A percentile compares a stretch with the other conserved stretches of the same genome.
phyloP scores from a whole-genome alignment of 2,888 invertebrate genomes.

The Amphiduros pacificus region DNA sequence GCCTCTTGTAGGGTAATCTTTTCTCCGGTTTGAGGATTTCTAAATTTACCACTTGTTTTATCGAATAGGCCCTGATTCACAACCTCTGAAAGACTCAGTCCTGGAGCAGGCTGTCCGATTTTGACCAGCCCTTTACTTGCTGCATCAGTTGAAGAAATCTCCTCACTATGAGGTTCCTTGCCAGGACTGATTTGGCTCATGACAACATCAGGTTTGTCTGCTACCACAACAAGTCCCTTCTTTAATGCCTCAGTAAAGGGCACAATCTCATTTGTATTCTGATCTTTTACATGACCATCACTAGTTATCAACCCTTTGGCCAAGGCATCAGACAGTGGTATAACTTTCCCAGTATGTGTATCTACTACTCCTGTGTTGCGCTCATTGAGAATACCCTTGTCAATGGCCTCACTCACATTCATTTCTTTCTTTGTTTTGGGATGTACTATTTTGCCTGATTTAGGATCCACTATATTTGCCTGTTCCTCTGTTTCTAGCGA shows the following conservation, averaged over 20 bases:
- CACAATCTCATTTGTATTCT: slow-evolving; percentile 68
- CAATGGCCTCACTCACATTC: slow-evolving; percentile 68
- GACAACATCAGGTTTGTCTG: too few species aligned
- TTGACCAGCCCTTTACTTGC: too few species aligned
- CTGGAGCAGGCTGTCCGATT: too few species aligned
- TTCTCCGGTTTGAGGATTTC: slow-evolving; percentile 26
- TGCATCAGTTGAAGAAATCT: too few species aligned
- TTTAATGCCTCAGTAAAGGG: slow-evolving; percentile 36
- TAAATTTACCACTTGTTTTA: slow-evolving; percentile 29
- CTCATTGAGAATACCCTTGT: slow-evolving; percentile 71
- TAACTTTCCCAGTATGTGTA: slow-evolving; percentile 41
- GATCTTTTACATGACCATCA: slow-evolving; percentile 82
- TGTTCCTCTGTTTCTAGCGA: slow-evolving; percentile 14
- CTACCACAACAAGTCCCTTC: too few species aligned
- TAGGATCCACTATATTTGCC: slow-evolving; percentile 8
- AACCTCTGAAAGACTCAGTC: slow-evolving; percentile 34
- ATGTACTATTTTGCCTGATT: slow-evolving; percentile 12
- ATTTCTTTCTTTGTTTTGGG: slow-evolving; percentile 64
- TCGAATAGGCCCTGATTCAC: slow-evolving; percentile 49
- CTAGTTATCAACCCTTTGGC: slow-evolving; percentile 63
- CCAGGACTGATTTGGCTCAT: too few species aligned
- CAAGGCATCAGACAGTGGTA: slow-evolving; percentile 62
- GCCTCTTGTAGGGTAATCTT: slow-evolving; percentile 82
- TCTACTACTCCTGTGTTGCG: slow-evolving; percentile 16
- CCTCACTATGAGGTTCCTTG: too few species aligned